Base-by-base conservation (phyloP, 2,888 invertebrate genomes). In the Gari tellinella region DNA sequence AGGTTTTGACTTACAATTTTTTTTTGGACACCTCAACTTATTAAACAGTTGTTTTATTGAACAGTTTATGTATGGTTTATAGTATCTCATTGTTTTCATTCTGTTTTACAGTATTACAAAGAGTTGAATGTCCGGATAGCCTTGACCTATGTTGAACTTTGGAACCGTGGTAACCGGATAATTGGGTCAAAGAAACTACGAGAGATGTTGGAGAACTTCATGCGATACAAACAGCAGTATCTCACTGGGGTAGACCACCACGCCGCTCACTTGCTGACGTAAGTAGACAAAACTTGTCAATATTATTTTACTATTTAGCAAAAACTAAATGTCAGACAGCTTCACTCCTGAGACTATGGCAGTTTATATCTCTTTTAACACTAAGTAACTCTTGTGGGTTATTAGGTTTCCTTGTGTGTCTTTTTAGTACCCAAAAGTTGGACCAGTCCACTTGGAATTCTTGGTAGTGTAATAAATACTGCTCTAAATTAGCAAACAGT, bases 71-170 rank as follows among this genome's bases (percentile, higher is more conserved):
- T n/a, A n/a, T n/a, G n/a, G n/a, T n/a, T n/a, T n/a, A n/a, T n/a
- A n/a, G n/a, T n/a, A n/a, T n/a, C n/a, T n/a, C n/a, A n/a, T n/a
- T n/a, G n/a, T n/a, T n/a, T n/a, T n/a, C n/a, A n/a, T n/a, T n/a
- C n/a, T n/a, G n/a, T 97, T 90, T 86, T 93, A 1, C 94, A 97
- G 97, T 97, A 97, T 92, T 97, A 97, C 93, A 96, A 97, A 80
- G 96, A 97, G 69, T 94, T 99, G 87, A 97, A 97, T 93, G 97
- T 99, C 57, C 94, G 98, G 83, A 96, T 99, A 53, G 97, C 98
- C 14, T 95, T 99, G 85, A 97, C 98, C 72, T 99, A 99, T 93
- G 96, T 98, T 92, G 99, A 99, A 94, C 96, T 98, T 66, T 99
- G 99, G 99, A 96, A 96, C 92, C 96, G 96, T 82, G 95, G 95